Evolutionary conservation across 2,888 invertebrate genomes (phyloP).

Genomic region (Temnothorax unifasciatus): DNA sequence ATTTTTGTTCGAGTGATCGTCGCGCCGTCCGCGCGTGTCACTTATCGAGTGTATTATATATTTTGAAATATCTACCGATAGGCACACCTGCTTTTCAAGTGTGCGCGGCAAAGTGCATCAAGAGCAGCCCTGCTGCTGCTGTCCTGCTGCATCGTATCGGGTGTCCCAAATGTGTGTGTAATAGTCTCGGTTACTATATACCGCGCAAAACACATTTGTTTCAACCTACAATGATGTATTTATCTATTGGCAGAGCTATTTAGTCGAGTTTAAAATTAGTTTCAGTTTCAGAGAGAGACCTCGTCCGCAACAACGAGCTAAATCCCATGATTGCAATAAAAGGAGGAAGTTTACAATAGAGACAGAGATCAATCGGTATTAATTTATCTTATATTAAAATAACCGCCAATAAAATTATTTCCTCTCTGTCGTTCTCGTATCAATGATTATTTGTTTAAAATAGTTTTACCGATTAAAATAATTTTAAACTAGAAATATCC

Average conservation of each 20-base stretch:
- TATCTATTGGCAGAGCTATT: constrained; percentile 24
- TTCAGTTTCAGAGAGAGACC: constrained; percentile 11
- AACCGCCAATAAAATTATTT: background rate
- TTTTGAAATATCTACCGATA: constrained; percentile 41
- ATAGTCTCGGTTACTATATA: background rate
- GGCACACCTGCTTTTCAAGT: constrained; percentile 43
- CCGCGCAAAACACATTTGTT: constrained; percentile 16
- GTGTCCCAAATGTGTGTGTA: constrained; percentile 23
- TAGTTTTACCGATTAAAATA: background rate
- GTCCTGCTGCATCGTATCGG: constrained; percentile 8
- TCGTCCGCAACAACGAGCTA: background rate
- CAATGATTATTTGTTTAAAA: background rate
- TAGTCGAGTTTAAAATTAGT: constrained; percentile 38
- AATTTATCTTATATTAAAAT: background rate
- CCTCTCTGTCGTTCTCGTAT: no score
- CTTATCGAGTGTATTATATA: constrained; percentile 49
- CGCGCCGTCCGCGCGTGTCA: constrained; percentile 34
- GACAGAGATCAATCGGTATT: background rate
- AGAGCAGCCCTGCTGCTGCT: constrained; percentile 22
- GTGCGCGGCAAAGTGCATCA: constrained; percentile 34
- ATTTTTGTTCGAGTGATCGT: constrained; percentile 56
- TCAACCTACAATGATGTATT: constrained; percentile 19
- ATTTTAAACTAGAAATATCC: background rate
- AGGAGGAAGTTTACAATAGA: background rate
- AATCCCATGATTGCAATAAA: background rate